Conservation (phyloP, 2,797 vertebrate species). For the Ammospiza maritima region DNA sequence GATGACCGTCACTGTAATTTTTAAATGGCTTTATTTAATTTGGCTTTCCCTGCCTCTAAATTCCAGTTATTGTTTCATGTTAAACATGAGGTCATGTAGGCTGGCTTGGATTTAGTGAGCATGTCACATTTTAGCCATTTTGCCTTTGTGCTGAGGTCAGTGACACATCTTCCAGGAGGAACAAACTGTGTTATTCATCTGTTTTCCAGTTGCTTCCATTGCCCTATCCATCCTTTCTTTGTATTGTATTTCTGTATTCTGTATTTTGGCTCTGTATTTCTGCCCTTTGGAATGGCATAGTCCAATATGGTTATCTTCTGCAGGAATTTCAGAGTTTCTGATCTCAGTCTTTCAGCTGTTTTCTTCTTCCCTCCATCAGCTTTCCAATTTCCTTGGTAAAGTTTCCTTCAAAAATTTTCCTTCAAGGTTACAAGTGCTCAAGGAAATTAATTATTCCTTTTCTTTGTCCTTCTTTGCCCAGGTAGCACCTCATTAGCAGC, state of each 20-base stretch:
- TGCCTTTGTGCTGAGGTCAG: conserved; percentile 8
- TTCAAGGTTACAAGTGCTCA: background rate
- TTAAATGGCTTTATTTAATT: conserved; percentile 15
- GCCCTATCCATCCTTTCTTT: background rate
- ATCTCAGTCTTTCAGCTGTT: background rate
- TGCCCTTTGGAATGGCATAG: background rate
- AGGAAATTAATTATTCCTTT: background rate
- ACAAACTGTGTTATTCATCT: background rate
- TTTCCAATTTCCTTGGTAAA: background rate
- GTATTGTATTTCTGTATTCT: too few species aligned
- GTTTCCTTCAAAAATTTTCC: background rate
- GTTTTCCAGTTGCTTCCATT: background rate
- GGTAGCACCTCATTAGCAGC: background rate
- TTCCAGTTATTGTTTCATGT: conserved; percentile 49
- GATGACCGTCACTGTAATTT: background rate
- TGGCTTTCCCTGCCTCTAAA: conserved; percentile 14
- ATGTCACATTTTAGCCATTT: background rate
- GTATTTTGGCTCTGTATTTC: background rate
- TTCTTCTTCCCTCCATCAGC: background rate
- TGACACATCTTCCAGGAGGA: conserved; percentile 48
- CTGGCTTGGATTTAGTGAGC: conserved; percentile 13
- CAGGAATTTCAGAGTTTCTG: background rate
- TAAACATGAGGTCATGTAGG: background rate
- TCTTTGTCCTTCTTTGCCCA: background rate
- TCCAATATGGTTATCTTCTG: background rate